These are phyloP conservation scores for Arctopsyche grandis DNA, from an alignment of 1,140 invertebrate species.

Conservation along the genomic window DNA sequence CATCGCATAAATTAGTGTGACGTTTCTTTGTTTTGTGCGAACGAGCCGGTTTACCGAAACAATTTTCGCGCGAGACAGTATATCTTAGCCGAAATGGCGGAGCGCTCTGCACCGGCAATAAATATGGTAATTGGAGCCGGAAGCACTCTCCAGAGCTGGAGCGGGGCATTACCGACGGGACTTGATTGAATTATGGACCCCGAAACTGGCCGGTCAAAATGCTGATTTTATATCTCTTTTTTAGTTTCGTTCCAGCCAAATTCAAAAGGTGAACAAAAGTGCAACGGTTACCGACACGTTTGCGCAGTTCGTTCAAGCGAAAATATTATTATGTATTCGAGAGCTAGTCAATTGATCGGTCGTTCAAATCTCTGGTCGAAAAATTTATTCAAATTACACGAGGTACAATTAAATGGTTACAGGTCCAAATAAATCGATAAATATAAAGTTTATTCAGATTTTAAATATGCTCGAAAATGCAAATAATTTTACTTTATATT, in stretches of 20 bases:
- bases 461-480: no score
- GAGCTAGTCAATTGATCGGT: no score
- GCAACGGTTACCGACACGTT: no score
- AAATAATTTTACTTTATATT: no score
- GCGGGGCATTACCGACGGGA: neutral
- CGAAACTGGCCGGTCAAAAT: neutral
- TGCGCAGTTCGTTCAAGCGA: no score
- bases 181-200: constrained; percentile 20
- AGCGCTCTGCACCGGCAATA: neutral
- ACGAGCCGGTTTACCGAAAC: constrained; percentile 21
- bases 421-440: no score
- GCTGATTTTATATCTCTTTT: neutral
- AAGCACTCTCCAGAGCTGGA: constrained; percentile 2
- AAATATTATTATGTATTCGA: no score
- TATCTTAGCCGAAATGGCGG: neutral
- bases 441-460: no score
- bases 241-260: neutral
- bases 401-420: no score
- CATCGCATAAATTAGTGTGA: constrained; percentile 11
- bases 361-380: no score
- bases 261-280: no score
- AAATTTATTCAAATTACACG: no score
- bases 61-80: constrained; percentile 8
- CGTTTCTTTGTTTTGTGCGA: constrained; percentile 22
- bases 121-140: constrained; percentile 24